These are phyloP conservation scores for Leptogaster cylindrica DNA, from an alignment of 2,888 invertebrate genomes.

Conservation along the genomic window DNA sequence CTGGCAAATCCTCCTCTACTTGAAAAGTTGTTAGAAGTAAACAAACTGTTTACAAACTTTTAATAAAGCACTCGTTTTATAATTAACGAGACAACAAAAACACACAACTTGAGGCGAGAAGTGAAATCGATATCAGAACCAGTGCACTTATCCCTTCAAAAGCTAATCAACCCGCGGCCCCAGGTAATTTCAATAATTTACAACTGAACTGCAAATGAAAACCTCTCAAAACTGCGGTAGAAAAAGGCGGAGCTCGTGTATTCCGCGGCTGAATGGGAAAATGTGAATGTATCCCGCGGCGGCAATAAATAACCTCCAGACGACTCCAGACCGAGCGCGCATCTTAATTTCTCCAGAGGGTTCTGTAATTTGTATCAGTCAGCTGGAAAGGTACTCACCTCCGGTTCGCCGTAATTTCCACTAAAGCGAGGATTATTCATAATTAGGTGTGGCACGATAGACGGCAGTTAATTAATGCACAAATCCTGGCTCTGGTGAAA, in stretches of 20 bases:
- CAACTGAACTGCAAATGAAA: constrained; percentile 24
- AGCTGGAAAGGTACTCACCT: constrained; percentile 14
- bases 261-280: constrained; percentile 12
- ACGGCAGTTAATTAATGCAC: too few relatives aligned
- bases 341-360: constrained; percentile 41
- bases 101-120: not conserved
- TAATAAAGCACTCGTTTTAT: not conserved
- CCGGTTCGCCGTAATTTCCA: constrained; percentile 16
- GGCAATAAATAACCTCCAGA: constrained; percentile 35
- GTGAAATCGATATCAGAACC: not conserved
- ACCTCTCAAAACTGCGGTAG: constrained; percentile 16
- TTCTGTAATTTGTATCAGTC: constrained; percentile 28
- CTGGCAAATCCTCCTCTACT: too few relatives aligned
- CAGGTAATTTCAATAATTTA: constrained; percentile 33
- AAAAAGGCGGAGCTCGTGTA: constrained; percentile 1
- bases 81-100: not conserved
- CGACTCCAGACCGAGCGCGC: constrained; percentile 28
- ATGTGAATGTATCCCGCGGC: constrained; percentile 28
- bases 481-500: too few relatives aligned
- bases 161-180: not conserved
- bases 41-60: too few relatives aligned
- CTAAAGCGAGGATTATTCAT: constrained; percentile 28
- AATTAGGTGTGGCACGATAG: constrained; percentile 35
- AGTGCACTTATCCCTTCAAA: not conserved
- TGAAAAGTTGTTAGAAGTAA: too few relatives aligned